Percentiles rank a stretch among this genome's conserved stretches.
These are phyloP conservation scores for Gephyroberyx darwinii DNA, from an alignment of 2,797 vertebrate species.

Conservation along the genomic window DNA sequence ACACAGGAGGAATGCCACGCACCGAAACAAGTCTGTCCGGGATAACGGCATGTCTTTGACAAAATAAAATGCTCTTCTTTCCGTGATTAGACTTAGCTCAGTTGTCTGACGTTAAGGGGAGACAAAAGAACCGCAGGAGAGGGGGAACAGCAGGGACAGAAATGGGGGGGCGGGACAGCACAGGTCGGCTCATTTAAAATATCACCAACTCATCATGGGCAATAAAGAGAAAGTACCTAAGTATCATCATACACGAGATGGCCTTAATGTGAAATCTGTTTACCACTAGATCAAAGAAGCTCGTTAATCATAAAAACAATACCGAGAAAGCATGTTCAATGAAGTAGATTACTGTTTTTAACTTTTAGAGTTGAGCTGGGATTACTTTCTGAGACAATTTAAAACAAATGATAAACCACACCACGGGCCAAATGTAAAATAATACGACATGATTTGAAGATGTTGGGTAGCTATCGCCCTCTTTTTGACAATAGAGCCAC, in stretches of 20 bases:
- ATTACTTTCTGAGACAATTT: neutral
- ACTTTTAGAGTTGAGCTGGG: neutral
- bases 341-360: neutral
- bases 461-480: neutral
- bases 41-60: neutral
- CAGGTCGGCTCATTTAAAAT: slow-evolving; percentile 61
- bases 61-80: neutral
- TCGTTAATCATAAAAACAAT: neutral
- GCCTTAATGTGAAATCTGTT: neutral
- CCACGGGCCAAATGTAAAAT: neutral
- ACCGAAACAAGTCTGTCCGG: neutral
- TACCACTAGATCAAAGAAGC: neutral
- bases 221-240: slow-evolving; percentile 24
- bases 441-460: neutral
- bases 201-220: slow-evolving; percentile 57
- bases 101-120: slow-evolving; percentile 68
- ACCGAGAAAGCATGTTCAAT: neutral
- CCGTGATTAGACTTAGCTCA: slow-evolving; percentile 49
- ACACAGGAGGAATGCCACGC: slow-evolving; percentile 11
- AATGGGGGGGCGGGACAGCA: slow-evolving; percentile 69
- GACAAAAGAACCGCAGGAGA: slow-evolving; percentile 79
- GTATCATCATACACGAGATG: neutral
- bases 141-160: slow-evolving; percentile 37
- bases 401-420: neutral
- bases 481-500: neutral